Base-by-base conservation (phyloP, 2,888 invertebrate species). In the Drosophila parthenogenetica region DNA sequence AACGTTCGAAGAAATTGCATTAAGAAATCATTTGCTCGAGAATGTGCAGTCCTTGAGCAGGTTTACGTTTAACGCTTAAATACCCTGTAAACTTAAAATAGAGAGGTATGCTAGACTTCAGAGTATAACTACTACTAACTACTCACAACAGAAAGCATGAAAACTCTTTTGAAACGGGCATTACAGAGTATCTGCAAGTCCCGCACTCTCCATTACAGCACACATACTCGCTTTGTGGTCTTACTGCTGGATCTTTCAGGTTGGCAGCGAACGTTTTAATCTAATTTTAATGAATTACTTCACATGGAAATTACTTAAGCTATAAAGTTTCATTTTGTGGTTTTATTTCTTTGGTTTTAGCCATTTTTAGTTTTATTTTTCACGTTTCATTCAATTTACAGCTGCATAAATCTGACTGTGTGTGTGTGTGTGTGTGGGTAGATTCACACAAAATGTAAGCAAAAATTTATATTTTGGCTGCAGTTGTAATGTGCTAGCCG, bases 241-340 rank as follows among this genome's bases (percentile, higher is more conserved):
- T 35, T 29, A 29, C 29, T 29, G 29, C 8, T 64, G 14, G 63
- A 10, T 61, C 51, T 50, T 45, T 55, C 45, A 29, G 25, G 48
- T 51, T 49, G 35, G 16, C 43, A 37, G 37, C 22, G 48, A 74
- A 64, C 46, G 46, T 43, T 80, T 74, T 81, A 72, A 67, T 78
- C 72, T 74, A 84, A 78, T 87, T 89, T 89, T 75, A 87, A 77
- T 89, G 85, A 80, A 87, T 87, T 89, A 80, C 78, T 80, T 68
- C 67, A 72, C 70, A 79, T 79, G 59, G 68, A 67, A 79, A 76
- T 70, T 73, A 73, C 68, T 80, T 76, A 68, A 79, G 77, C 69
- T 66, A 55, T 66, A 77, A 72, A 67, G 54, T 67, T 84, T 63
- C 63, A 32, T 65, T 69, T 69, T 81, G 79, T 66, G 70, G 64